Evolutionary conservation across 2,113 vertebrate genomes (phyloP).

Genomic region (Prionailurus viverrinus): DNA sequence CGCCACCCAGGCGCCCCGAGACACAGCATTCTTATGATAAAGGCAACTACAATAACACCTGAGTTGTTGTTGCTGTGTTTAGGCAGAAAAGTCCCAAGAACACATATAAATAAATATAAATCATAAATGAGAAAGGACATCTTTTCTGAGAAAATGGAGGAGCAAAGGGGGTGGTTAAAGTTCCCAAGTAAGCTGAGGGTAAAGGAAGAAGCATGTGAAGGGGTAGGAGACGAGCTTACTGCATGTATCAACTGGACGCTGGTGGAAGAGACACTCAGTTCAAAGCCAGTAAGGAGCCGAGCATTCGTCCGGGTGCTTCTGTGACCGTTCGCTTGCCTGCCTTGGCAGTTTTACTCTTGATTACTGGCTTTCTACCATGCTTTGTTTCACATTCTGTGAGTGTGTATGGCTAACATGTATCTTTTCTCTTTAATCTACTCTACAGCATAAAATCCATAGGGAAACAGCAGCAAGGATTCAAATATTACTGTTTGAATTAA

Average conservation of each 20-base stretch:
- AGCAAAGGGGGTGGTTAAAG: not conserved
- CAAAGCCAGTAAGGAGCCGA: not conserved
- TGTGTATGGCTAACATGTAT: not conserved
- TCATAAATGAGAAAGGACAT: not conserved
- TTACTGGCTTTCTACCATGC: not conserved
- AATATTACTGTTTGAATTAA: not conserved
- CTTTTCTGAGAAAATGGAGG: not conserved
- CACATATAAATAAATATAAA: not conserved
- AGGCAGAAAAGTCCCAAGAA: not conserved
- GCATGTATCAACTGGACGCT: not conserved
- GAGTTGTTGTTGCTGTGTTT: not conserved
- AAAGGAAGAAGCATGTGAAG: not conserved
- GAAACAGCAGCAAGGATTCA: not conserved
- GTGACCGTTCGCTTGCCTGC: not conserved
- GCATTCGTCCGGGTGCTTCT: not conserved
- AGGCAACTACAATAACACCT: not conserved
- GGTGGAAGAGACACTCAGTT: not conserved
- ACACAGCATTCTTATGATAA: too few relatives aligned
- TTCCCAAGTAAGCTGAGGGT: not conserved
- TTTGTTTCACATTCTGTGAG: not conserved
- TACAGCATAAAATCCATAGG: not conserved
- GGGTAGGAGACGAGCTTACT: not conserved
- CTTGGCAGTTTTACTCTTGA: not conserved
- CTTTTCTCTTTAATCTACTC: not conserved
- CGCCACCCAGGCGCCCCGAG: too few relatives aligned